phyloP scores from a whole-genome alignment of 1,140 invertebrate genomes.

The Neodiprion virginianus region DNA sequence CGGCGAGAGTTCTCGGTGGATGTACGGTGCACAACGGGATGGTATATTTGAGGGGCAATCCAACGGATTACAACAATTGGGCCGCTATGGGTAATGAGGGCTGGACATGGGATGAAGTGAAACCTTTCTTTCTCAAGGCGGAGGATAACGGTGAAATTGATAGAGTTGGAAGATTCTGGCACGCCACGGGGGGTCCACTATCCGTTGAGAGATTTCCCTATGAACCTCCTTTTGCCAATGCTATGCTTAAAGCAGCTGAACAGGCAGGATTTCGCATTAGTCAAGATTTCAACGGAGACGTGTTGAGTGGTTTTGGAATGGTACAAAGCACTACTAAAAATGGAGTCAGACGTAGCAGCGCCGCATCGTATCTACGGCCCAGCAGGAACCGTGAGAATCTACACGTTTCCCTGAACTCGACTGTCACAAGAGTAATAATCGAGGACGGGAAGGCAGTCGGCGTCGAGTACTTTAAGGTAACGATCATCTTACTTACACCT shows the following conservation, averaged over 20 bases:
- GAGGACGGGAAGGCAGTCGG: constrained; percentile 66
- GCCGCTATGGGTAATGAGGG: constrained; percentile 57
- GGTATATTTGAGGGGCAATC: too few relatives aligned
- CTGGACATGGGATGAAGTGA: constrained; percentile 67
- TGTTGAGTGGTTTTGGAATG: constrained; percentile 58
- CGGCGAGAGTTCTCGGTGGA: constrained; percentile 64
- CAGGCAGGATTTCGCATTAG: too few relatives aligned
- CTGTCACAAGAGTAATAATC: constrained; percentile 69
- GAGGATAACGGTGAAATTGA: too few relatives aligned
- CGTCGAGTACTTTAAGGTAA: constrained; percentile 63
- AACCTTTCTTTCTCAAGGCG: too few relatives aligned
- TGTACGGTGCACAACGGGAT: constrained; percentile 63
- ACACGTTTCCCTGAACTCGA: constrained; percentile 72
- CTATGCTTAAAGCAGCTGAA: constrained; percentile 68
- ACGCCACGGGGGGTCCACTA: constrained; percentile 54
- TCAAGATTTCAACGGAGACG: constrained; percentile 51
- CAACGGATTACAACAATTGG: too few relatives aligned
- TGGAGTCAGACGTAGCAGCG: constrained; percentile 73
- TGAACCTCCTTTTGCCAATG: constrained; percentile 60
- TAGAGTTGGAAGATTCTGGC: constrained; percentile 39
- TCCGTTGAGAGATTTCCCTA: constrained; percentile 51
- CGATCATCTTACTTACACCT: constrained; percentile 29
- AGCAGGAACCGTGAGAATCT: constrained; percentile 70
- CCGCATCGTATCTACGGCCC: constrained; percentile 72
- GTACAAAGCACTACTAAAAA: constrained; percentile 64